Conservation (phyloP, 2,888 invertebrate genomes). For the Pheosia gnoma region DNA sequence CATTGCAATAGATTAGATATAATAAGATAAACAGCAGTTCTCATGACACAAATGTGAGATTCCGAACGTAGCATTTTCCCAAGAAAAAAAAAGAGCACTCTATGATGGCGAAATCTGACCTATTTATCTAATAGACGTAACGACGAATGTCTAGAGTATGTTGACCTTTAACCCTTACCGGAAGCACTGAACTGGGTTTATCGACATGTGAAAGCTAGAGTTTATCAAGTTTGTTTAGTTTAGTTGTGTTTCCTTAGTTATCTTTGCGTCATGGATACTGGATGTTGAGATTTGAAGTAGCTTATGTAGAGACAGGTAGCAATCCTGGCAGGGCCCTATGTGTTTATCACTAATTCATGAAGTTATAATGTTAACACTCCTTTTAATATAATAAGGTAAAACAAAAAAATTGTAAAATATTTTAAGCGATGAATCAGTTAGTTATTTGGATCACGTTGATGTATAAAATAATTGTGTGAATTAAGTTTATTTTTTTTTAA, state of each 20-base stretch:
- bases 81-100: background rate
- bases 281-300: background rate
- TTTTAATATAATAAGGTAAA: too few species aligned
- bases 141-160: background rate
- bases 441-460: too few species aligned
- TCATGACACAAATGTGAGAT: conserved; percentile 8
- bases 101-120: conserved; percentile 3
- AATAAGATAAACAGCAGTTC: conserved; percentile 8
- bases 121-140: background rate
- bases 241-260: too few species aligned
- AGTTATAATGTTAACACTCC: too few species aligned
- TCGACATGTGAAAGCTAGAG: background rate
- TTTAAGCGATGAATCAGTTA: too few species aligned
- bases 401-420: too few species aligned
- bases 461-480: too few species aligned
- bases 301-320: background rate
- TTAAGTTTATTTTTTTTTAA: too few species aligned
- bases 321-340: too few species aligned
- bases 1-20: conserved; percentile 13
- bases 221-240: too few species aligned
- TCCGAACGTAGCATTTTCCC: background rate
- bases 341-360: too few species aligned
- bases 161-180: background rate
- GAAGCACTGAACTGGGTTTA: conserved; percentile 4
- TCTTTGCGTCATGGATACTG: background rate